Percentiles rank a stretch among this genome's conserved stretches.
phyloP scores from a whole-genome alignment of 2,797 vertebrate species.

The Chloroceryle inda region DNA sequence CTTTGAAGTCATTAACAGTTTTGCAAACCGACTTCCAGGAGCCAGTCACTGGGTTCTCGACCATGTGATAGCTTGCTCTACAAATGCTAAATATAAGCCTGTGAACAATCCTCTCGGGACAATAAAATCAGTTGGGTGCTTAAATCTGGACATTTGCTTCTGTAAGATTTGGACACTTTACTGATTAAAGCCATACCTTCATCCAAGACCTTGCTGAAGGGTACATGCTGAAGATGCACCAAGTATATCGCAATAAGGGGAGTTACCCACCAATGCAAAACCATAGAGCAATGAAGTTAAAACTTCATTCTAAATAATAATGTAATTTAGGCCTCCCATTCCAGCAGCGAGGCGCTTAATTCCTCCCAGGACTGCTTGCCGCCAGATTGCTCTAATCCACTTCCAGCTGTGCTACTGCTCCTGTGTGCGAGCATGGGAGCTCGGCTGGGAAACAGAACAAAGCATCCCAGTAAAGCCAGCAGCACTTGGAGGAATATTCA shows the following conservation, averaged over 20 bases:
- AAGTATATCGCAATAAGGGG: not conserved
- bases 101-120: not conserved
- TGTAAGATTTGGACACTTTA: not conserved
- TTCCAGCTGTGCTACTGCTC: constrained; percentile 71
- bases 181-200: not conserved
- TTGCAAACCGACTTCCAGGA: constrained; percentile 21
- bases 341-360: constrained; percentile 50
- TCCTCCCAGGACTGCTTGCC: constrained; percentile 56
- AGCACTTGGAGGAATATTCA: constrained; percentile 72
- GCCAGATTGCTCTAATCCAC: constrained; percentile 67
- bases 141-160: not conserved
- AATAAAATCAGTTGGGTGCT: not conserved
- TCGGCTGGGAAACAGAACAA: constrained; percentile 66
- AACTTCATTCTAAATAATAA: constrained; percentile 54
- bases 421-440: constrained; percentile 38
- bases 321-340: constrained; percentile 49
- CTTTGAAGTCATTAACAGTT: constrained; percentile 44
- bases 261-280: constrained; percentile 4
- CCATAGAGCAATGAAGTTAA: constrained; percentile 34
- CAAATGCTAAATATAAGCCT: not conserved
- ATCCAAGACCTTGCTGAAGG: not conserved
- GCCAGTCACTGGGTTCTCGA: not conserved
- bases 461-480: constrained; percentile 60
- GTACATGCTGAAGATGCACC: not conserved
- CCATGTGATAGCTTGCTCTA: not conserved